Evolutionary conservation across 2,797 vertebrate genomes (phyloP).

Genomic region (Eurystomus glaucurus): DNA sequence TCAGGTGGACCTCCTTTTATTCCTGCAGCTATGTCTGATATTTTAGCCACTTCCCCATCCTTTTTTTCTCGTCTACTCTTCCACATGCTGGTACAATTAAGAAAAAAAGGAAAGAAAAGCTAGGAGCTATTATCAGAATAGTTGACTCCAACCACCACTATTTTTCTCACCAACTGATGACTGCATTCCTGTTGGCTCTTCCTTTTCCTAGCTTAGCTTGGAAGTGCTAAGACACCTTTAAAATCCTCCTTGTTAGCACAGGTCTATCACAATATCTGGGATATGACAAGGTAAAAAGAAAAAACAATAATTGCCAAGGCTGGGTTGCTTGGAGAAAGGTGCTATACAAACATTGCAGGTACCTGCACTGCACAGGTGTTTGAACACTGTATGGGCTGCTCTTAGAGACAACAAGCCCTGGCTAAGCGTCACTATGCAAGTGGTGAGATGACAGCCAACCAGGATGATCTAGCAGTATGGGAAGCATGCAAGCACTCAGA

Average conservation of each 20-base stretch:
- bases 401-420: background rate
- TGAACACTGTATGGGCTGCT: background rate
- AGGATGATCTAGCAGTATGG: background rate
- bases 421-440: background rate
- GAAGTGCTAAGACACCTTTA: background rate
- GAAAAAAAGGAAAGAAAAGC: background rate
- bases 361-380: background rate
- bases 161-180: background rate
- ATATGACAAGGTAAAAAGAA: background rate
- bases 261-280: background rate
- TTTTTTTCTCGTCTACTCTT: background rate
- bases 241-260: background rate
- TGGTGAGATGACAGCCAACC: background rate
- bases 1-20: background rate
- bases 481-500: background rate
- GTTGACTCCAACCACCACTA: background rate
- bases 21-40: background rate
- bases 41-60: background rate
- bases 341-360: background rate
- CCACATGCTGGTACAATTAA: background rate
- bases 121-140: background rate
- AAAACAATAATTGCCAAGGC: background rate
- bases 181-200: background rate
- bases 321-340: background rate
- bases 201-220: background rate